These are phyloP conservation scores for Oegoconia quadripuncta DNA, from an alignment of 2,888 invertebrate genomes.

Conservation along the genomic window DNA sequence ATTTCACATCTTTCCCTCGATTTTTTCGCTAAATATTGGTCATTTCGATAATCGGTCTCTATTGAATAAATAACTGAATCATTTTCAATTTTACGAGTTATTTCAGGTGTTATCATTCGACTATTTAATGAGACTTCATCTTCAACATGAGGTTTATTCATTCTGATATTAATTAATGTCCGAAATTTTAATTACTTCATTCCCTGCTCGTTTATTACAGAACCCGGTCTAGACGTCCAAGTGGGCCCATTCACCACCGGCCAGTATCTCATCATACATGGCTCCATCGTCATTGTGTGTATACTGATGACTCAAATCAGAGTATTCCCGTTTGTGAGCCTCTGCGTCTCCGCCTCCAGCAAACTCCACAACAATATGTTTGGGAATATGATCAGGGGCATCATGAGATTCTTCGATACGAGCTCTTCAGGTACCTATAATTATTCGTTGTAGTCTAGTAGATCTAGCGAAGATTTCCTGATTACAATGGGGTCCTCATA, in stretches of 20 bases:
- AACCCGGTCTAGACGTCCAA: constrained; percentile 52
- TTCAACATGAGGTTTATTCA: not conserved
- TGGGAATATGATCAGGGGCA: constrained; percentile 65
- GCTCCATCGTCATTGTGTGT: constrained; percentile 66
- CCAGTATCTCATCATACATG: constrained; percentile 81
- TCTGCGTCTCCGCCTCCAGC: constrained; percentile 82
- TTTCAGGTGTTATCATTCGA: too few relatives aligned
- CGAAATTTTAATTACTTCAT: constrained; percentile 68
- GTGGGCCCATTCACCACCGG: constrained; percentile 60
- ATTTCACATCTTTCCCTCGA: too few relatives aligned
- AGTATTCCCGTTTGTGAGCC: constrained; percentile 81
- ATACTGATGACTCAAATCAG: constrained; percentile 80
- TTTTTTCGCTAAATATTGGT: too few relatives aligned
- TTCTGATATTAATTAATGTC: constrained; percentile 66
- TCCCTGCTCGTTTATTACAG: constrained; percentile 27
- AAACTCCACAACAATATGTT: constrained; percentile 87
- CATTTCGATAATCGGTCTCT: too few relatives aligned
- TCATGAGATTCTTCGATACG: constrained; percentile 87
- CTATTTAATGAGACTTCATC: too few relatives aligned
- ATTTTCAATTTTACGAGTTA: too few relatives aligned
- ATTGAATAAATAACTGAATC: too few relatives aligned
- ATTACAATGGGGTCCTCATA: too few relatives aligned
- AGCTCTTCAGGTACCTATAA: constrained; percentile 82
- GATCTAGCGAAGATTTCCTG: too few relatives aligned
- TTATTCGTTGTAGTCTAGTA: not conserved